A percentile compares a stretch with the other conserved stretches of the same genome.
Conservation (phyloP, 2,888 invertebrate species). For the Oxytorus armatus region DNA sequence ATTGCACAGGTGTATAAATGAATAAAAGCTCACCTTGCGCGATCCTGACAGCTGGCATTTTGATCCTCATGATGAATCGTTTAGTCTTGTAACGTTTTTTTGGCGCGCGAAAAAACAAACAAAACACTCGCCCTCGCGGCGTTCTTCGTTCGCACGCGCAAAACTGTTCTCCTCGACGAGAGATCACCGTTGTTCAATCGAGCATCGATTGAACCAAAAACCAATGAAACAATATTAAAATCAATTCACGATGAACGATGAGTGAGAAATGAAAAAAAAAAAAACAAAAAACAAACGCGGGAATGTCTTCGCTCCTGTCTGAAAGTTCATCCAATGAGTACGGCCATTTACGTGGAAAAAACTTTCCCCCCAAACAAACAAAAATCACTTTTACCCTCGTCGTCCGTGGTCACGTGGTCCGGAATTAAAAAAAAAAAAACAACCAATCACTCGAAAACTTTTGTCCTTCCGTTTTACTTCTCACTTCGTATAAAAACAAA, state of each 20-base stretch:
- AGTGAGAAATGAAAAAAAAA: neutral
- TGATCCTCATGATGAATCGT: conserved; percentile 95
- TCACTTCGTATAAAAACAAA: too few species aligned
- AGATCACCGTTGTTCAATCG: conserved; percentile 1
- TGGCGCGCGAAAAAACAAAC: conserved; percentile 53
- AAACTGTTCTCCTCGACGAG: neutral
- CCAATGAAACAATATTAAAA: too few species aligned
- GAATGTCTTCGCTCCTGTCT: neutral
- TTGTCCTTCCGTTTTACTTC: neutral
- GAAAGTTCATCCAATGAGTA: neutral
- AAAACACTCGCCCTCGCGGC: conserved; percentile 39
- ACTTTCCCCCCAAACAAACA: neutral
- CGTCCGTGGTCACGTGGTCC: conserved; percentile 28
- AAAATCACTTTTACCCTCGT: conserved; percentile 7
- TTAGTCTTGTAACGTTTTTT: conserved; percentile 57
- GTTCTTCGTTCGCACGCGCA: neutral
- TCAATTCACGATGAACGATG: neutral
- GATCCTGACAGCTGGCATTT: conserved; percentile 98
- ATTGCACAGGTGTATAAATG: conserved; percentile 11
- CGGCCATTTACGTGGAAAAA: neutral
- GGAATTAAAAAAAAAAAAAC: conserved; percentile 20
- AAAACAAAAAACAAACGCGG: neutral
- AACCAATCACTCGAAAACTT: too few species aligned
- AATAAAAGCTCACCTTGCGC: conserved; percentile 92
- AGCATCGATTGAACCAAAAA: neutral